Percentiles rank a stretch among this genome's conserved stretches.
These are phyloP conservation scores for Schrankia costaestrigalis DNA, from an alignment of 2,888 invertebrate species.

Conservation along the genomic window DNA sequence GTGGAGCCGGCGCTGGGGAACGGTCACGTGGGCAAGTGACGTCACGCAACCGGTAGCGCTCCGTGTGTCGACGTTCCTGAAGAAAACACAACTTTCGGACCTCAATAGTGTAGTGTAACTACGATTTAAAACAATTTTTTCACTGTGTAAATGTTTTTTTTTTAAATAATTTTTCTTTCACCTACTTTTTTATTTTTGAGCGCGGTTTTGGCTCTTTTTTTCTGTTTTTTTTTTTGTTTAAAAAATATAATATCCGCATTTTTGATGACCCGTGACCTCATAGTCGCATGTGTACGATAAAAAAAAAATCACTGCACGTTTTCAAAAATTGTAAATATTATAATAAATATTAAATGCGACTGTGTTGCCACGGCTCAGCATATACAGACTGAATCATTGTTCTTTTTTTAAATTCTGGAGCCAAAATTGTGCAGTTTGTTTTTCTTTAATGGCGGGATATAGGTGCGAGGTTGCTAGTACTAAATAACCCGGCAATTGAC, in stretches of 20 bases:
- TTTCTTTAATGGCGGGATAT: slow-evolving; percentile 22
- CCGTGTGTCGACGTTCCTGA: slow-evolving; percentile 79
- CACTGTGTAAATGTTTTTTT: slow-evolving; percentile 13
- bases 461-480: slow-evolving; percentile 44
- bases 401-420: slow-evolving; percentile 11
- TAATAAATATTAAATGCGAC: slow-evolving; percentile 15
- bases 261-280: slow-evolving; percentile 4
- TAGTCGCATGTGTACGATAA: no score
- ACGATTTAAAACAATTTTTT: slow-evolving; percentile 35
- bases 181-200: slow-evolving; percentile 1
- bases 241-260: background rate
- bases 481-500: slow-evolving; percentile 34
- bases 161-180: slow-evolving; percentile 7
- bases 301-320: no score
- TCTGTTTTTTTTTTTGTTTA: slow-evolving; percentile 3
- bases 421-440: slow-evolving; percentile 23
- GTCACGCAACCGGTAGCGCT: slow-evolving; percentile 50
- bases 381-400: slow-evolving; percentile 22
- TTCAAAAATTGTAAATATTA: slow-evolving; percentile 19
- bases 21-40: slow-evolving; percentile 70
- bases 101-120: slow-evolving; percentile 75
- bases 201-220: slow-evolving; percentile 11
- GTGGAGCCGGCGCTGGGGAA: slow-evolving; percentile 63
- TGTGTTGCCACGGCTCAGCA: slow-evolving; percentile 8
- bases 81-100: slow-evolving; percentile 71